Conservation (phyloP, 2,888 invertebrate species). For the Liposcelis brunnea region DNA sequence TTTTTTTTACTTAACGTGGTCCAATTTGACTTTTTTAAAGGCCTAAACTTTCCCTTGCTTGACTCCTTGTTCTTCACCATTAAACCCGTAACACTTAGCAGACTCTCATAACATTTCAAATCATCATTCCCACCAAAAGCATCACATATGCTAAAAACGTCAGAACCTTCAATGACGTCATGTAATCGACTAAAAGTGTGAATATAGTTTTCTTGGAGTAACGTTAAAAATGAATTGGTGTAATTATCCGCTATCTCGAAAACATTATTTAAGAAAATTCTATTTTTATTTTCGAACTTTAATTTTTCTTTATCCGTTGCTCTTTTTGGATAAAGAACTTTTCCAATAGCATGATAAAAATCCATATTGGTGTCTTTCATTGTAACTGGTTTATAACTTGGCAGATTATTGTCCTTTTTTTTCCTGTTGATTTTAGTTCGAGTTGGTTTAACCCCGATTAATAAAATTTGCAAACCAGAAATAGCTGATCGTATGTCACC, state of each 20-base stretch:
- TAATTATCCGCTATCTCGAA: neutral
- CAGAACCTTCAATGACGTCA: neutral
- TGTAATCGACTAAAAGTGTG: neutral
- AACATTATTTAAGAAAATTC: neutral
- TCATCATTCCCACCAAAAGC: neutral
- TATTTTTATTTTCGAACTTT: neutral
- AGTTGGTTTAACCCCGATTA: neutral
- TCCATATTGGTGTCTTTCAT: neutral
- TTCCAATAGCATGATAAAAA: neutral
- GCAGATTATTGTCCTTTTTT: neutral
- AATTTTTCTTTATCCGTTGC: neutral
- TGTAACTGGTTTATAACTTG: neutral
- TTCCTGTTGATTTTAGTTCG: too few relatives aligned
- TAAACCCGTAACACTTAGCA: neutral
- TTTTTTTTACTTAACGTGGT: neutral
- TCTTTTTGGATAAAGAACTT: constrained; percentile 6
- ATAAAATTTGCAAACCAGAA: neutral
- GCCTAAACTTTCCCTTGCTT: constrained; percentile 2
- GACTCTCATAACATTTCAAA: neutral
- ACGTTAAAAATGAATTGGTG: neutral
- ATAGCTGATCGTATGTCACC: constrained; percentile 2
- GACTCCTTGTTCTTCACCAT: constrained; percentile 1
- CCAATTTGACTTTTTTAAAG: neutral
- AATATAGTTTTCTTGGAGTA: constrained; percentile 4
- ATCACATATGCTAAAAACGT: neutral